Evolutionary conservation across 2,888 invertebrate species (phyloP), one percentile per base, ranked within the genome.

Genomic region (Lochmaea capreae): DNA sequence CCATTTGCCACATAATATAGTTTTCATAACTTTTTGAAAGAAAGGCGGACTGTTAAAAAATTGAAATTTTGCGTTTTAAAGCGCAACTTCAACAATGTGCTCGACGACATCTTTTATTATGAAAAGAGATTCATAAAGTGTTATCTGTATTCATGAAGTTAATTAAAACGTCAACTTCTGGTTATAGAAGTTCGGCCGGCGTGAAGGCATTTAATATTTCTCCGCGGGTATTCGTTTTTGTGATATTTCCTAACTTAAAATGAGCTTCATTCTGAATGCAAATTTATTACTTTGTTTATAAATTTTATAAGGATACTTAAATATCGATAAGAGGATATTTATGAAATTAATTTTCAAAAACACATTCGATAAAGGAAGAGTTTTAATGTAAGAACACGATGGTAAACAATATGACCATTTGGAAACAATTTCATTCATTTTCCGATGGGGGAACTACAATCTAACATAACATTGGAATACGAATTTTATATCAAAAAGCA

Each of bases 121-220:
- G 71, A 67, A 67, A 68, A 62, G 62, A 63, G 74, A 74, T 71
- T 71, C 74, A 74, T 74, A 71, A 74, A 80, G 76, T 78, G 79
- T 75, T 80, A 81, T 81, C 80, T 80, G 77, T 78, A 81, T 81
- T 81, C 81, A 80, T 80, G 79, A 77, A 79, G 80, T 79, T 81
- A 80, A 81, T 81, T 81, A 81, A 81, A 81, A 81, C 76, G 80
- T 79, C 79, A 78, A 79, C 78, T 80, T 76, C 75, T 77, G 77
- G 75, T 79, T 78, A 78, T 76, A 75, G 63, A 73, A 76, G 72
- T 69, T 65, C 69, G 67, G 73, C 59, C 62, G 68, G 77, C 75
- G 77, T 71, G 75, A 77, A 73, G 71, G 63, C 76, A 68, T 73
- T 71, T 76, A 74, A 76, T 77, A 74, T 74, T 77, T 74, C 77